Evolutionary conservation across 2,113 vertebrate genomes (phyloP).

Genomic region (Turnix velox): DNA sequence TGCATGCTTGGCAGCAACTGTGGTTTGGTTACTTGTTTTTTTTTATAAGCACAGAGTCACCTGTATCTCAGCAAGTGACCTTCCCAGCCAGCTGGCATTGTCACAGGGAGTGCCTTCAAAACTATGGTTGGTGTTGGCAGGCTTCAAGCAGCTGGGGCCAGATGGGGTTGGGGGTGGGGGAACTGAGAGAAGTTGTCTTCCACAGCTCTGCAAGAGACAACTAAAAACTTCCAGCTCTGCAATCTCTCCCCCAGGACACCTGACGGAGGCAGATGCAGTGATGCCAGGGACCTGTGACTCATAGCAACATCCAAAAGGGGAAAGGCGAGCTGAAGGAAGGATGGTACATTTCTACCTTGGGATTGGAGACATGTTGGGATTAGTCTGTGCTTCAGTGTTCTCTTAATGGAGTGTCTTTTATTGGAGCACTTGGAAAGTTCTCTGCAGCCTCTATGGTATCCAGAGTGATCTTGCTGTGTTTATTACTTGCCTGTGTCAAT

Average conservation of each 20-base stretch:
- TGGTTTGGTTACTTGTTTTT: neutral
- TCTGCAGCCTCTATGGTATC: neutral
- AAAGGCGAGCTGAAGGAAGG: neutral
- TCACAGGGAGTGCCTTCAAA: constrained; percentile 24
- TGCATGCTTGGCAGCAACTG: neutral
- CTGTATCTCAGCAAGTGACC: neutral
- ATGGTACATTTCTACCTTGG: neutral
- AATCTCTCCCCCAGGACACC: neutral
- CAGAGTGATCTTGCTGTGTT: neutral
- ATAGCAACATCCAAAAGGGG: neutral
- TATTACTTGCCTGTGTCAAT: neutral
- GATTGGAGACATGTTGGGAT: constrained; percentile 1
- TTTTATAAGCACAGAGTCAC: neutral
- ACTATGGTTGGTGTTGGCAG: neutral
- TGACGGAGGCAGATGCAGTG: neutral
- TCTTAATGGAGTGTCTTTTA: neutral
- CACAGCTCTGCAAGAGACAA: neutral
- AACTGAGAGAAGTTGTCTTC: neutral
- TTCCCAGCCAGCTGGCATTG: neutral
- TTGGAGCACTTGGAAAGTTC: neutral
- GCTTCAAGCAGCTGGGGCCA: neutral
- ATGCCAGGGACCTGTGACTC: neutral
- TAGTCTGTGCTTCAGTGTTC: neutral
- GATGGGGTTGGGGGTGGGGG: too few relatives aligned
- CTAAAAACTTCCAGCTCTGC: neutral